Percentiles rank a stretch among this genome's conserved stretches.
These are phyloP conservation scores for Hypolimnas misippus DNA, from an alignment of 2,888 invertebrate genomes.

Conservation along the genomic window DNA sequence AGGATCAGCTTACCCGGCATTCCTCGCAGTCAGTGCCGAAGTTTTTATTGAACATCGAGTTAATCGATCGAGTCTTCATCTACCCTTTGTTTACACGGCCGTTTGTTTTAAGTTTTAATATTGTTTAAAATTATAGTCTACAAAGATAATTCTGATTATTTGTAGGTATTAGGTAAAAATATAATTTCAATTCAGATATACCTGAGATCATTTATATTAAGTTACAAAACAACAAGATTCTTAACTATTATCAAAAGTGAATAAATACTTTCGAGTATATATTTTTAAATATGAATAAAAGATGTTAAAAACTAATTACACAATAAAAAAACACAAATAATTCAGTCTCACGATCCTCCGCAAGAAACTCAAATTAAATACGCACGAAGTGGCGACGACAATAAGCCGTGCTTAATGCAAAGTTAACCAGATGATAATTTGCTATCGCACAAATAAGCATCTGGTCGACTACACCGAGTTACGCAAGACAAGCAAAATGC, in stretches of 20 bases:
- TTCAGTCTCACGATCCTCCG: slow-evolving; percentile 46
- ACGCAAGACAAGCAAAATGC: slow-evolving; percentile 78
- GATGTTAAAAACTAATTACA: neutral
- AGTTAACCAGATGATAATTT: slow-evolving; percentile 51
- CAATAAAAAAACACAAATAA: slow-evolving; percentile 11
- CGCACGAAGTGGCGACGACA: slow-evolving; percentile 73
- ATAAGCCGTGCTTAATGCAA: slow-evolving; percentile 68
- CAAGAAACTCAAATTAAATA: slow-evolving; percentile 72
- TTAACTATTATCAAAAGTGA: too few species aligned
- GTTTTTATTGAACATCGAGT: slow-evolving; percentile 59
- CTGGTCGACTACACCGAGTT: slow-evolving; percentile 73
- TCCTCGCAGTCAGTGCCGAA: slow-evolving; percentile 59
- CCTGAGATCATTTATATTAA: too few species aligned
- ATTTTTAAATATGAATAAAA: neutral
- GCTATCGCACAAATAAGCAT: slow-evolving; percentile 75
- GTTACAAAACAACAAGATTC: too few species aligned
- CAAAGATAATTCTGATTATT: too few species aligned
- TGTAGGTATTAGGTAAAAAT: too few species aligned
- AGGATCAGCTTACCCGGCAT: slow-evolving; percentile 73
- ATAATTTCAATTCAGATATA: too few species aligned
- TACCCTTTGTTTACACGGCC: slow-evolving; percentile 44
- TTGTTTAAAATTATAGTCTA: neutral
- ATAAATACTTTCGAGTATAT: too few species aligned
- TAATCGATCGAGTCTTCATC: slow-evolving; percentile 44
- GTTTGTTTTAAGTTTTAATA: slow-evolving; percentile 19